Evolutionary conservation across 1,140 invertebrate genomes (phyloP).

Genomic region (Sweltsa coloradensis): DNA sequence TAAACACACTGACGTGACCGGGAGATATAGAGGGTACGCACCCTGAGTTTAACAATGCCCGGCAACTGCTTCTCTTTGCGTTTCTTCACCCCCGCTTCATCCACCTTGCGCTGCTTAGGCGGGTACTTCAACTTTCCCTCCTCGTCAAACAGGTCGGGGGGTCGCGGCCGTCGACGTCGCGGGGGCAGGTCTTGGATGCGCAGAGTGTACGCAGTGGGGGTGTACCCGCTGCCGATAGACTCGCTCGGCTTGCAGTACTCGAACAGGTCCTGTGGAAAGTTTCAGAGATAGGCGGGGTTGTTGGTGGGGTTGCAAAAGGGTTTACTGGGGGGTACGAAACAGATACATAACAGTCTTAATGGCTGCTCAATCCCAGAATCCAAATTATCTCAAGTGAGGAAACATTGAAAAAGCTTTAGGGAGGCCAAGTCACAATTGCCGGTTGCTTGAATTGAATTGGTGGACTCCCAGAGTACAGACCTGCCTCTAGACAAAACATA

Average conservation of each 20-base stretch:
- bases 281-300: not conserved
- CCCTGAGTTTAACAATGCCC: constrained; percentile 9
- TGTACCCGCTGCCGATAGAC: constrained; percentile 45
- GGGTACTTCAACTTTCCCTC: constrained; percentile 33
- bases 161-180: constrained; percentile 18
- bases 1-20: no score
- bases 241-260: constrained; percentile 47
- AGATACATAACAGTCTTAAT: no score
- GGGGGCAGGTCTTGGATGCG: constrained; percentile 35
- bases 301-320: not conserved
- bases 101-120: constrained; percentile 25
- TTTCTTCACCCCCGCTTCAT: constrained; percentile 19
- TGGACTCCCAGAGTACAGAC: no score
- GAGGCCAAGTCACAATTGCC: no score
- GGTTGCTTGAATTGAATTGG: no score
- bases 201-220: constrained; percentile 37
- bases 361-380: no score
- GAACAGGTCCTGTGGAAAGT: constrained; percentile 29
- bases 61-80: constrained; percentile 9
- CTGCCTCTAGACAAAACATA: no score
- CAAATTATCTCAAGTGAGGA: no score
- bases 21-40: not conserved
- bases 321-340: no score
- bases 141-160: constrained; percentile 24
- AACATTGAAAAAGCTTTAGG: no score